phyloP scores from a whole-genome alignment of 2,113 vertebrate species.

The Phaetusa simplex region DNA sequence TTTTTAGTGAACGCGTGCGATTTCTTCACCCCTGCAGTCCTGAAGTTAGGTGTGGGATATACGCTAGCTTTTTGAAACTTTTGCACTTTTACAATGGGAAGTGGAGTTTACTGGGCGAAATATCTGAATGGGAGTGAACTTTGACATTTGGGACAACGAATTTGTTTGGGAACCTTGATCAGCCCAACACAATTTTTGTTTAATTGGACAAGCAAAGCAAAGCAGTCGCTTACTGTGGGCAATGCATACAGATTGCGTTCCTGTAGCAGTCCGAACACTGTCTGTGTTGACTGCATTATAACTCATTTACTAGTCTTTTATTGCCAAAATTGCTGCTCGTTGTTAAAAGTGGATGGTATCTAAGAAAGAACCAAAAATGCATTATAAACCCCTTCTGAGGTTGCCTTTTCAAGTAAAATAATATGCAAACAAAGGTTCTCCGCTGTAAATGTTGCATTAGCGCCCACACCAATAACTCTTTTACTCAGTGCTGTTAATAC shows the following conservation, averaged over 20 bases:
- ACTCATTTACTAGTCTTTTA: neutral
- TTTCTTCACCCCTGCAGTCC: neutral
- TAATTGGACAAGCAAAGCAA: neutral
- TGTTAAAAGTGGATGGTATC: neutral
- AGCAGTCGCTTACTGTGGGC: neutral
- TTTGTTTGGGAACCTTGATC: neutral
- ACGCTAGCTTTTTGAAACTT: neutral
- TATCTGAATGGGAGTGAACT: neutral
- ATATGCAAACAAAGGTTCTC: neutral
- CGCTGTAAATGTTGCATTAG: neutral
- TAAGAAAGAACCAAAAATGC: neutral
- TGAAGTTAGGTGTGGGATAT: neutral
- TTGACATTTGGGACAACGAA: neutral
- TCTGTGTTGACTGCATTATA: neutral
- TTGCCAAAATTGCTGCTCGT: neutral
- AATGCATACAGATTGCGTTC: neutral
- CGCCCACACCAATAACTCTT: neutral
- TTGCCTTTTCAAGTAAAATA: neutral
- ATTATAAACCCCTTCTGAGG: neutral
- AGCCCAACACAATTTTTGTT: neutral
- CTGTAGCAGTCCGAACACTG: neutral
- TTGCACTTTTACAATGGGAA: neutral
- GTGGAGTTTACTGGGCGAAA: neutral
- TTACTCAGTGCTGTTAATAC: neutral
- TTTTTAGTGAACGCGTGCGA: neutral